phyloP scores from a whole-genome alignment of 2,113 vertebrate species.

The Rallus limicola region DNA sequence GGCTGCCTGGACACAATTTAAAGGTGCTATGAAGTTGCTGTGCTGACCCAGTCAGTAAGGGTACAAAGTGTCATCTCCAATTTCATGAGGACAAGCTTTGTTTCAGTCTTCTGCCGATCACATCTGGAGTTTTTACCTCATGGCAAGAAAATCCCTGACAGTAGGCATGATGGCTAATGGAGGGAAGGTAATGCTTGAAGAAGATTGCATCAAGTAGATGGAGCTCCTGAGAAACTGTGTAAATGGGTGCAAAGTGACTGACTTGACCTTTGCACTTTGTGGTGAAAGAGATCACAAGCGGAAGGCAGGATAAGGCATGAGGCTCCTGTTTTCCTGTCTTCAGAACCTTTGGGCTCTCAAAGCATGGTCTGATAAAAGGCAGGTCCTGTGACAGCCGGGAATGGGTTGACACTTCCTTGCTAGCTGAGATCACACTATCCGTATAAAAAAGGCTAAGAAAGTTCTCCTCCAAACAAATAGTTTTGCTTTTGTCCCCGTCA shows the following conservation, averaged over 20 bases:
- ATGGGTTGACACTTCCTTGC: constrained; percentile 9
- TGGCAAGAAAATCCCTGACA: neutral
- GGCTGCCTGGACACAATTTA: neutral
- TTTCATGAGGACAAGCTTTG: neutral
- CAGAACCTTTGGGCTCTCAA: constrained; percentile 25
- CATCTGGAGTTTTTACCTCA: neutral
- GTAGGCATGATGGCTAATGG: neutral
- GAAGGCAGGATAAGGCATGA: neutral
- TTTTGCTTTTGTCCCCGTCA: neutral
- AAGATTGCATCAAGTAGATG: neutral
- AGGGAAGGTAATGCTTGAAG: neutral
- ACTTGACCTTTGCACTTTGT: neutral
- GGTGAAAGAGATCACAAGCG: neutral
- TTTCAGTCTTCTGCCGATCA: neutral
- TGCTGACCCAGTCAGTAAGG: neutral
- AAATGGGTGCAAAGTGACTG: neutral
- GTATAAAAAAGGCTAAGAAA: constrained; percentile 7
- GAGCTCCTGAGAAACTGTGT: neutral
- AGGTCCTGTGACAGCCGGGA: neutral
- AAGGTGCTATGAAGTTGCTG: neutral
- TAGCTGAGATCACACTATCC: neutral
- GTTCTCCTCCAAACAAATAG: neutral
- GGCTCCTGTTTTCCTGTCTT: neutral
- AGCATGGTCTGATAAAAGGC: neutral
- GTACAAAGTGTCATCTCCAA: neutral